Evolutionary conservation across 2,888 invertebrate genomes (phyloP), one percentile per base, ranked within the genome.

Genomic region (Heliconius charithonia): DNA sequence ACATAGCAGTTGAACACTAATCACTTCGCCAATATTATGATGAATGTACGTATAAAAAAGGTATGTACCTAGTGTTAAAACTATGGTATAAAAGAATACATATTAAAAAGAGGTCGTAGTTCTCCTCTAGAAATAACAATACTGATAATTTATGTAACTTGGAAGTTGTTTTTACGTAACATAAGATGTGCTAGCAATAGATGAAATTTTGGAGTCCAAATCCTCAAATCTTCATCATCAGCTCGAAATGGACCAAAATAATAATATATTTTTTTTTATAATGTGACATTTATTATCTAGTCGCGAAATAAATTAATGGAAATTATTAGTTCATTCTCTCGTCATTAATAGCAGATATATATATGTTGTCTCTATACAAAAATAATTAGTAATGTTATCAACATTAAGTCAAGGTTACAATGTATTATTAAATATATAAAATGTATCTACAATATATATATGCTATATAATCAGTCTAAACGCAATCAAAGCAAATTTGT

Each of bases 351-450:
- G 25, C 7, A 67, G 0, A 22, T 41, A 67, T 16, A 41, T 45
- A 25, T 25, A n/a, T 67, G 37, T 25, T 67, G 25, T 69, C 41
- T 69, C 16, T 41, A 69, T 25, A 69, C 25, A 4, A 25, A 45
- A 69, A 69, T 41, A 69, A 69, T 69, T 41, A 25, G 16, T 9
- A 41, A 69, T 25, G 69, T 69, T 69, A 69, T 69, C 37, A 37
- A n/a, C n/a, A 67, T 67, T 13, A 41, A 41, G 41, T 67, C 25
- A 69, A 69, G 41, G 25, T 41, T 69, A 41, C 25, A 45, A 69
- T 25, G 25, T 41, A 41, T 41, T 41, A 41, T 41, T 37, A 67
- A 37, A 41, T 56, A n/a, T 25, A n/a, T 67, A 45, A 45, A 45
- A 45, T 45, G 45, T 45, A 45, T 4, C 16, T 45, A 45, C 16